Percentiles rank a stretch among this genome's conserved stretches.
These are phyloP conservation scores for Bilobella aurantiaca DNA, from an alignment of 1,140 invertebrate genomes.

Conservation along the genomic window DNA sequence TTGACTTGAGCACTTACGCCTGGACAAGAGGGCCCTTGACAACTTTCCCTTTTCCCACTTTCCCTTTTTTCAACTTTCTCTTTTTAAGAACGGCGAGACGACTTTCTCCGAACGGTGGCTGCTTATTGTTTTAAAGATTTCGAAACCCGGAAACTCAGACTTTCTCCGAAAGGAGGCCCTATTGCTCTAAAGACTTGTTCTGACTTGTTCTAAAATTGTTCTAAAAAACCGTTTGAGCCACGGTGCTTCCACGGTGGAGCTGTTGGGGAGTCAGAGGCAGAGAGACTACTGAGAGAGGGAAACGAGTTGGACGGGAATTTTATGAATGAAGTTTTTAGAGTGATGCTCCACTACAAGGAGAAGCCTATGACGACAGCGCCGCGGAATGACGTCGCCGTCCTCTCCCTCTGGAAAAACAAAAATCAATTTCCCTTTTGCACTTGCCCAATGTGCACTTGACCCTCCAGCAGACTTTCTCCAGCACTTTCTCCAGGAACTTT, in stretches of 20 bases:
- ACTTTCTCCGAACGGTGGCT: too few relatives aligned
- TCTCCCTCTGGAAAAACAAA: conserved; percentile 15
- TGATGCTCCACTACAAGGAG: conserved; percentile 14
- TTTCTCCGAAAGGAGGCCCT: too few relatives aligned
- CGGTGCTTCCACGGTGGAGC: not conserved
- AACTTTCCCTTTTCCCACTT: not conserved
- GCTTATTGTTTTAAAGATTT: not conserved
- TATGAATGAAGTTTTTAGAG: conserved; percentile 32
- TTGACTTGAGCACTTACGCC: too few relatives aligned
- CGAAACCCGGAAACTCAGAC: not conserved
- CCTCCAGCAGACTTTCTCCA: too few relatives aligned
- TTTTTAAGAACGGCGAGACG: too few relatives aligned
- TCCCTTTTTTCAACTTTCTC: not conserved
- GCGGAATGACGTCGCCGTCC: conserved; percentile 17
- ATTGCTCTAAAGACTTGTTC: not conserved
- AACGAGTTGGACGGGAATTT: conserved; percentile 25
- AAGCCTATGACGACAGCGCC: conserved; percentile 32
- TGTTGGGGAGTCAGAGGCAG: not conserved
- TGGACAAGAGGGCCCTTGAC: too few relatives aligned
- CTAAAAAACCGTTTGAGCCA: not conserved
- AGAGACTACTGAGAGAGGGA: conserved; percentile 28
- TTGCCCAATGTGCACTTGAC: not conserved
- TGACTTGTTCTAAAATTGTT: not conserved
- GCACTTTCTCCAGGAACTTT: too few relatives aligned
- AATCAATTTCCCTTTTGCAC: conserved; percentile 8